Percentiles rank a stretch among this genome's conserved stretches.
Evolutionary conservation across 2,888 invertebrate genomes (phyloP).

Genomic region (Petrolisthes cinctipes): DNA sequence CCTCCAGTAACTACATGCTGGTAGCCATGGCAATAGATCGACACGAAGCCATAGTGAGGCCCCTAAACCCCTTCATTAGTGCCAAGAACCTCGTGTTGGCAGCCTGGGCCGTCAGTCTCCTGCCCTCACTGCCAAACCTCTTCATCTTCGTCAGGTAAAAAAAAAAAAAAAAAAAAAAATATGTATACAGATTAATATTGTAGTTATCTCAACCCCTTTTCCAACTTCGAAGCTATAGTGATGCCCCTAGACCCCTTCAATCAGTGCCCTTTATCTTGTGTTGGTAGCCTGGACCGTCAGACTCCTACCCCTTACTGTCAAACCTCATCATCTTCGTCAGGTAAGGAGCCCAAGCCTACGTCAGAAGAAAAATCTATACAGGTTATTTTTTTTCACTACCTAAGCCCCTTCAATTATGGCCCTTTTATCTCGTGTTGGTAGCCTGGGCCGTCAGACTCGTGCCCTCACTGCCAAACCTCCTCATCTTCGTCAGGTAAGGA

Average conservation of each 20-base stretch:
- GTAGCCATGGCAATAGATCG: conserved; percentile 52
- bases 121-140: conserved; percentile 51
- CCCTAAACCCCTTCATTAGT: conserved; percentile 52
- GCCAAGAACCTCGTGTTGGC: conserved; percentile 51
- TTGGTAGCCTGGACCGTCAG: no score
- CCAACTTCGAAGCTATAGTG: conserved; percentile 49
- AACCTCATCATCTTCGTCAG: no score
- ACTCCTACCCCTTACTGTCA: no score
- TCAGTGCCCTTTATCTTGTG: no score
- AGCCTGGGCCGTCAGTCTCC: conserved; percentile 53
- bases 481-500: no score
- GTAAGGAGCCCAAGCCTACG: background rate
- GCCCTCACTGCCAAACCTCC: no score
- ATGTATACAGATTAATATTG: background rate
- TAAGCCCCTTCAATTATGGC: no score
- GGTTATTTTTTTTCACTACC: no score
- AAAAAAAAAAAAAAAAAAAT: background rate
- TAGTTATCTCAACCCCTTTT: no score
- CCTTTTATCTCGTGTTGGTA: no score
- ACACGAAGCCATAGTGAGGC: conserved; percentile 49
- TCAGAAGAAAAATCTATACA: background rate
- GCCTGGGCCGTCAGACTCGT: no score
- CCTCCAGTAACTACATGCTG: conserved; percentile 54
- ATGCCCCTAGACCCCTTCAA: no score
- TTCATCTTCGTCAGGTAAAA: conserved; percentile 47